Base-by-base conservation (phyloP, 1,140 invertebrate genomes). In the Phymorhynchus buccinoides region DNA sequence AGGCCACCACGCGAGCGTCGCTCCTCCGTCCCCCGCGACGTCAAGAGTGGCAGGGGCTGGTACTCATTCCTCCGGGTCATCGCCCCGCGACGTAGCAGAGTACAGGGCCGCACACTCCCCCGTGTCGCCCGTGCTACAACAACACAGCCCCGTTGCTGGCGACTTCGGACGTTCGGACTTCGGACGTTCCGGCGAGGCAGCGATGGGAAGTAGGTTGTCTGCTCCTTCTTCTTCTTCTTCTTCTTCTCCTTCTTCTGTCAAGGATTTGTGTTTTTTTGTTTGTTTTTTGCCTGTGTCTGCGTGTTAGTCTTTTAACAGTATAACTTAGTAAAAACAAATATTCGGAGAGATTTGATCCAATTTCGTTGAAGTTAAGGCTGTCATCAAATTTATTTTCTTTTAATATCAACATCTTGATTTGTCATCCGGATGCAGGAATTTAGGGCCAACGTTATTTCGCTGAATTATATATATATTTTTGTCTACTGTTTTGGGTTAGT, bases 111-210 rank as follows among this genome's bases (percentile, higher is more conserved):
- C n/a, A n/a, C 66, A 75, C 42, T 82, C 80, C 44, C 80, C 52
- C 0, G 30, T 83, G 14, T 83, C 81, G 12, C 81, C 81, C 6
- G 81, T 73, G 18, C 12, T n/a, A n/a, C n/a, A n/a, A n/a, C n/a
- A n/a, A 22, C 35, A 71, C 22, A 66, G 16, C 6, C n/a, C 81
- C 1, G 37, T 62, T n/a, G n/a, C n/a, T n/a, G n/a, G n/a, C 12
- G 81, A 83, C 27, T 42, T 83, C 37, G 37, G 30, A 1, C 81
- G 73, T n/a, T n/a, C 30, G 12, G 81, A 83, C 27, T 42, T 83
- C 37, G 37, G 30, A 1, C 81, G 73, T n/a, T n/a, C 30, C 39
- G 30, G 32, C 81, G 39, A 73, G 22, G 35, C 52, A 12, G 1
- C 52, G 4, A 62, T 66, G 16, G 66, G 66, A 73, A 32, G 81